Conservation (phyloP, 2,113 vertebrate species). For the Phrynosoma platyrhinos region DNA sequence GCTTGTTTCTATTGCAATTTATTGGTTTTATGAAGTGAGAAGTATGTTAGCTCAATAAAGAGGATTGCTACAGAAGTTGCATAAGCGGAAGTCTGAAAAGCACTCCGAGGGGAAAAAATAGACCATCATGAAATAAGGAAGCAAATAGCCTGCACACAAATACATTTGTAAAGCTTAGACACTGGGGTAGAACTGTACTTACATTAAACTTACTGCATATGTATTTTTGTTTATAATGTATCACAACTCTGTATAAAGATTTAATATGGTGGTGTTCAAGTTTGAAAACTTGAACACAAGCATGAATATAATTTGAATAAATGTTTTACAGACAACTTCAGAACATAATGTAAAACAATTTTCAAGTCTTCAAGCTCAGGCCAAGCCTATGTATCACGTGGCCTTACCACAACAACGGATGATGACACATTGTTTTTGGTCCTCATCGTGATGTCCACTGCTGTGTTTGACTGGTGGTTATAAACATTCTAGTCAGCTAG, state of each 20-base stretch:
- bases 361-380: background rate
- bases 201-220: constrained; percentile 5
- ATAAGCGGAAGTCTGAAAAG: background rate
- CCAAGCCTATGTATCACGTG: too few species aligned
- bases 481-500: background rate
- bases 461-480: background rate
- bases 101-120: background rate
- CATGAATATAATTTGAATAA: constrained; percentile 3
- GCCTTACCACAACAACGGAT: too few species aligned
- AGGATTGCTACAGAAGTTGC: background rate
- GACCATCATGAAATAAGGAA: constrained; percentile 25
- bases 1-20: constrained; percentile 81
- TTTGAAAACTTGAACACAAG: background rate
- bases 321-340: background rate
- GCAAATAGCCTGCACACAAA: background rate
- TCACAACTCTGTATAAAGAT: background rate
- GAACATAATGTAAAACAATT: background rate
- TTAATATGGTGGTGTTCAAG: background rate
- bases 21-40: constrained; percentile 58
- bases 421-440: background rate
- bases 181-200: background rate
- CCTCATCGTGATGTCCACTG: background rate
- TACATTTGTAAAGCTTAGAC: background rate
- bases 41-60: constrained; percentile 25
- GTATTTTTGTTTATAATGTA: background rate